Percentiles rank a stretch among this genome's conserved stretches.
phyloP scores from a whole-genome alignment of 2,113 vertebrate genomes.

The Chlorodrepanis virens region DNA sequence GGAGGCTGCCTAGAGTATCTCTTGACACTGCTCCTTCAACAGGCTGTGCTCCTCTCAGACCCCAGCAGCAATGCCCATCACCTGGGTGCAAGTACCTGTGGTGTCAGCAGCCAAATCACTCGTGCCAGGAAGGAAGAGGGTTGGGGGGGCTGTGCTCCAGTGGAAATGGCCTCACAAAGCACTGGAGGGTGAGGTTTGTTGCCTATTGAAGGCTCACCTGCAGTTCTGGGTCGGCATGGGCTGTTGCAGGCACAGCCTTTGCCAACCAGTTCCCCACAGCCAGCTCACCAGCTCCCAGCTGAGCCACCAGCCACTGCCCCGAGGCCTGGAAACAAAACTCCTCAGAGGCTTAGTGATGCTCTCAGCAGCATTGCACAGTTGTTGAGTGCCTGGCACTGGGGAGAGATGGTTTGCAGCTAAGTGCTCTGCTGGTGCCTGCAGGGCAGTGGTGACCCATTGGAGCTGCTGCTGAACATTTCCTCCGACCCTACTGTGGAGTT shows the following conservation, averaged over 20 bases:
- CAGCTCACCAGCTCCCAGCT: not conserved
- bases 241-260: not conserved
- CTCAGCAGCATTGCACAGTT: not conserved
- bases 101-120: not conserved
- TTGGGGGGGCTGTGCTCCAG: not conserved
- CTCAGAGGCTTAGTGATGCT: not conserved
- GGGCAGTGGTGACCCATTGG: not conserved
- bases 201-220: not conserved
- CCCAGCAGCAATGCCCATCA: not conserved
- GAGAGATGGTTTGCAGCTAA: not conserved
- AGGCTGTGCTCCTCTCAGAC: not conserved
- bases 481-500: not conserved
- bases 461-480: not conserved
- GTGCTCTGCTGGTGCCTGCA: not conserved
- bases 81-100: not conserved
- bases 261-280: not conserved
- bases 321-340: not conserved
- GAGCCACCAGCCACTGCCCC: accelerated
- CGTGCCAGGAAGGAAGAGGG: accelerated
- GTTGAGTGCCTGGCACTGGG: not conserved
- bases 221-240: accelerated
- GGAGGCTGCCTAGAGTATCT: not conserved
- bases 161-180: not conserved
- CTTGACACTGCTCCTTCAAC: not conserved
- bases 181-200: not conserved